Evolutionary conservation across 2,888 invertebrate species (phyloP), one percentile per base, ranked within the genome.

Genomic region (Thymelicus lineola): DNA sequence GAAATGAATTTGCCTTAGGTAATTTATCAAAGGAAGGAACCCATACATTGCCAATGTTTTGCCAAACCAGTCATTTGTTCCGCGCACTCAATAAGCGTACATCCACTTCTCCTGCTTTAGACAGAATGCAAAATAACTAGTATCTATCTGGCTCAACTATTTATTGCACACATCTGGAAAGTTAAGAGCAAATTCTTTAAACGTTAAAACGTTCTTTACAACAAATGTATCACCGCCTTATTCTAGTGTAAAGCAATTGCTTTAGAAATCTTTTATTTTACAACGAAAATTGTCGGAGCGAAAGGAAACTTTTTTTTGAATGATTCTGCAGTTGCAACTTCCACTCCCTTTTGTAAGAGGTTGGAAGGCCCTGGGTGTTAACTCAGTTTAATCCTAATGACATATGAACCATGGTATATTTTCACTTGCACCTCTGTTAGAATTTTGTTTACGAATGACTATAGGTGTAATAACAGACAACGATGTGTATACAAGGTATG

Each of bases 1-100:
- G 53, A 15, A 55, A 67, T 67, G 15, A 15, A 67, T 61, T 61
- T 35, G 45, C 20, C 20, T 55, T 55, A n/a, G n/a, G n/a, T n/a
- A 48, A 67, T 60, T 67, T 67, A 50, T 53, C 60, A 59, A 36
- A 17, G 36, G 42, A 53, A 61, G 42, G 28, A 20, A 61, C 55
- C 53, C 55, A 68, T 68, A 68, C 60, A 68, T 68, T 68, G 46
- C 55, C 55, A 55, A 62, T 68, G 61, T 68, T 61, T 62, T 46
- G 35, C 61, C 35, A 68, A 68, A 68, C 67, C 68, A 68, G 62
- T 42, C 53, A 62, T 68, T 68, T 61, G 61, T 67, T 67, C 7
- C 35, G 28, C 2, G 7, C 60, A 36, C 38, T 60, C 60, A 60
- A 42, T 66, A 60, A n/a, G 28, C 48, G 60, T 15, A 38, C 66